Evolutionary conservation across 2,888 invertebrate genomes (phyloP).

Genomic region (Apeira syringaria): DNA sequence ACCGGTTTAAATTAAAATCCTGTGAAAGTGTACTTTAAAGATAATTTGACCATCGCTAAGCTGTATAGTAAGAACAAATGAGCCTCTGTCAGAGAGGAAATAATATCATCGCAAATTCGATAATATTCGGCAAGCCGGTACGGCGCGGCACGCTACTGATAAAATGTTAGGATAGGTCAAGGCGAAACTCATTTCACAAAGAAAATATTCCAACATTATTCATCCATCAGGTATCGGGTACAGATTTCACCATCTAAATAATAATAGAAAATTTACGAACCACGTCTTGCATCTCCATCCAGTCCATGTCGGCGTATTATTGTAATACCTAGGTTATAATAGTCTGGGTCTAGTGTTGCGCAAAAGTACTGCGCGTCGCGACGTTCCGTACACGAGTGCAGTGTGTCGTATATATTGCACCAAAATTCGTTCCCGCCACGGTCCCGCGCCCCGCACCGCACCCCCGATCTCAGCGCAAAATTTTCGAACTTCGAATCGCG

Average conservation of each 20-base stretch:
- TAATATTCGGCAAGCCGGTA: constrained; percentile 47
- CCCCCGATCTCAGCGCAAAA: constrained; percentile 71
- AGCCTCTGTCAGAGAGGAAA: constrained; percentile 3
- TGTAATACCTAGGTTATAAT: constrained; percentile 55
- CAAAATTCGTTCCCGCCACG: constrained; percentile 75
- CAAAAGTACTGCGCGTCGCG: constrained; percentile 78
- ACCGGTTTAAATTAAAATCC: no score
- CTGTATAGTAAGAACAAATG: no score
- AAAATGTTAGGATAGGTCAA: constrained; percentile 81
- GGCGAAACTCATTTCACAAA: constrained; percentile 51
- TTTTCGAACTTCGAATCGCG: constrained; percentile 68
- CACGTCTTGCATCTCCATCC: constrained; percentile 79
- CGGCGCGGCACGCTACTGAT: constrained; percentile 54
- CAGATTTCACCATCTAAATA: constrained; percentile 17
- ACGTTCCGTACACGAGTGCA: constrained; percentile 79
- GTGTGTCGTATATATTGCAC: constrained; percentile 77
- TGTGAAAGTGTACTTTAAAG: no score
- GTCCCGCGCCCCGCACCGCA: constrained; percentile 61
- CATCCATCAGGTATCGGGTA: constrained; percentile 14
- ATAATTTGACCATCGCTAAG: no score
- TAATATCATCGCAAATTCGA: constrained; percentile 40
- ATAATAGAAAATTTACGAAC: constrained; percentile 54
- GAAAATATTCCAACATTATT: constrained; percentile 29
- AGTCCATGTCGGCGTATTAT: constrained; percentile 71
- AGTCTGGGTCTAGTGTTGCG: constrained; percentile 60